Evolutionary conservation across 2,797 vertebrate genomes (phyloP).

Genomic region (Pygocentrus nattereri): DNA sequence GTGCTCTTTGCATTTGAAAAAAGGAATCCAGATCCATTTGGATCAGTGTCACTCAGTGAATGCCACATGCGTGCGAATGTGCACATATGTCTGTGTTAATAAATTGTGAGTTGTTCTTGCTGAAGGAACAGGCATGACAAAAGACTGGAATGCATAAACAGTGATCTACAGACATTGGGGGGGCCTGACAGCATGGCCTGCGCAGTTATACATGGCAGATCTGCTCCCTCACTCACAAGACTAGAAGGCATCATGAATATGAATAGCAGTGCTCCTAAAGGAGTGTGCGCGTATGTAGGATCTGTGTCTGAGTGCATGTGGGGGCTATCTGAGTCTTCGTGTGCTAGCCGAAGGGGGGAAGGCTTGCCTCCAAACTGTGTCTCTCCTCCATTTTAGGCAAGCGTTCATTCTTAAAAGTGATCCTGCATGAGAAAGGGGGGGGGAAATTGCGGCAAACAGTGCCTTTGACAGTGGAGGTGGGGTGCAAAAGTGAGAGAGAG

Average conservation of each 20-base stretch:
- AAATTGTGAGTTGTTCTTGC: not conserved
- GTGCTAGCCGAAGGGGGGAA: not conserved
- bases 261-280: conserved; percentile 27
- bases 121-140: not conserved
- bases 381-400: conserved; percentile 21
- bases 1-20: not conserved
- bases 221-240: conserved; percentile 10
- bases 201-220: not conserved
- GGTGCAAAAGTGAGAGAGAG: not conserved
- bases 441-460: not conserved
- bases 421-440: conserved; percentile 18
- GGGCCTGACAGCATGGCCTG: not conserved
- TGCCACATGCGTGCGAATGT: not conserved
- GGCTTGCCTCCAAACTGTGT: conserved; percentile 2
- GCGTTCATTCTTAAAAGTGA: conserved; percentile 34
- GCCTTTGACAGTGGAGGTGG: not conserved
- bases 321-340: not conserved
- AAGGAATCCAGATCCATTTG: not conserved
- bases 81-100: not conserved
- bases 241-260: conserved; percentile 36
- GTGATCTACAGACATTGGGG: not conserved
- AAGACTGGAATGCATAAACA: not conserved
- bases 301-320: conserved; percentile 9
- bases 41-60: conserved; percentile 23
- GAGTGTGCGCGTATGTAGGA: conserved; percentile 27